Evolutionary conservation across 2,888 invertebrate species (phyloP).

Genomic region (Cylindroiulus punctatus): DNA sequence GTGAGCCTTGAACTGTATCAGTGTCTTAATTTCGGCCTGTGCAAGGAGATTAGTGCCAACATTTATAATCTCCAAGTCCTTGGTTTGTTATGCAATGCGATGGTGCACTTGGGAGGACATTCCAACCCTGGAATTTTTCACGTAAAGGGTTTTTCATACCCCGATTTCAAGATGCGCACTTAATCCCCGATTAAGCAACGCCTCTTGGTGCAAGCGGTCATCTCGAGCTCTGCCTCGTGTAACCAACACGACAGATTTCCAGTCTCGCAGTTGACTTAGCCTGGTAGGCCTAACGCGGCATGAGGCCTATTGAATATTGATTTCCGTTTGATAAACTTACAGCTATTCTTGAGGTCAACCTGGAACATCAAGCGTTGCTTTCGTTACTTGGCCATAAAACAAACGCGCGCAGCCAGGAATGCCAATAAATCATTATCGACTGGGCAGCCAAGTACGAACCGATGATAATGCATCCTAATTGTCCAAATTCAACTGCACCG

Average conservation of each 20-base stretch:
- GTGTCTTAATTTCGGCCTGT: neutral
- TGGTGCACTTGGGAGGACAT: neutral
- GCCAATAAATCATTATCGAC: constrained; percentile 24
- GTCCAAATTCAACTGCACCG: neutral
- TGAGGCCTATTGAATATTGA: constrained; percentile 27
- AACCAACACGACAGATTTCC: neutral
- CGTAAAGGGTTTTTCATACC: neutral
- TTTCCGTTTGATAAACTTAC: constrained; percentile 15
- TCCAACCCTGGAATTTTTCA: constrained; percentile 17
- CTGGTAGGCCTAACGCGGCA: neutral
- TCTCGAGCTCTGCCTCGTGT: no score
- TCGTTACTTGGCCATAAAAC: neutral
- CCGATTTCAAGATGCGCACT: no score
- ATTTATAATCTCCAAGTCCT: neutral
- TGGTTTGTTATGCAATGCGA: neutral
- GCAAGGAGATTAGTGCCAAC: neutral
- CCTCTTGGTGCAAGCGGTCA: no score
- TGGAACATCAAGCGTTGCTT: constrained; percentile 24
- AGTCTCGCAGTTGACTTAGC: neutral
- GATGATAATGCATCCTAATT: neutral
- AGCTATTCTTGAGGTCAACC: constrained; percentile 29
- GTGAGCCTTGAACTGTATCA: constrained; percentile 23
- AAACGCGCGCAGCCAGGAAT: neutral
- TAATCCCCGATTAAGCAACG: no score
- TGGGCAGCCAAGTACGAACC: neutral